These are phyloP conservation scores for Diplogasteroides magnus DNA, from an alignment of 1,140 invertebrate species.

Conservation along the genomic window DNA sequence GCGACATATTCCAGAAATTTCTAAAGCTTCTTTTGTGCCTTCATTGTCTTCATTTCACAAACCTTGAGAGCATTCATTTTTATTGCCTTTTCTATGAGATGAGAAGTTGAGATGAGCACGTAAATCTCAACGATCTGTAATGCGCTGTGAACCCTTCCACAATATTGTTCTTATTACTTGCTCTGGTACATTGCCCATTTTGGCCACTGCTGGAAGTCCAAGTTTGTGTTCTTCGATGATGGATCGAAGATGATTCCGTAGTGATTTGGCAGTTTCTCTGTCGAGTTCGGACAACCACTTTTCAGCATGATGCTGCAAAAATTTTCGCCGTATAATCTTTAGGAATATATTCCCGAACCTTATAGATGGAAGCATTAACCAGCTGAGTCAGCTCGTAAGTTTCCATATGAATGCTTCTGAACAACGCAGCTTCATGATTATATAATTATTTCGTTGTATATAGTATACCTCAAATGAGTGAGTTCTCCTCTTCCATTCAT, in stretches of 20 bases:
- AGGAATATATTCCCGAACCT: neutral
- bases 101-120: neutral
- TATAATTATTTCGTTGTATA: neutral
- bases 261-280: neutral
- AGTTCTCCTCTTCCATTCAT: neutral
- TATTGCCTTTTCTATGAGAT: neutral
- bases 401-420: neutral
- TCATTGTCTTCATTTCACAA: neutral
- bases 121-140: neutral
- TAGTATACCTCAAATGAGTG: neutral
- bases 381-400: neutral
- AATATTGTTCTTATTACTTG: neutral
- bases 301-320: neutral
- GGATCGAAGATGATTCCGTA: neutral
- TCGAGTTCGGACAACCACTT: neutral
- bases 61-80: neutral
- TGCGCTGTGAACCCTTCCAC: no score
- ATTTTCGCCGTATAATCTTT: neutral
- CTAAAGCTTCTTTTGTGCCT: neutral
- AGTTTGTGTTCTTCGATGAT: neutral
- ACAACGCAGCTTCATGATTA: neutral
- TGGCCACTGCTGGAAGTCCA: neutral
- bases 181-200: neutral
- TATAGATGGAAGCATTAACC: neutral
- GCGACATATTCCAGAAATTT: neutral